Percentiles rank a stretch among this genome's conserved stretches.
Conservation (phyloP, 2,888 invertebrate species). For the Entomobrya multifasciata region DNA sequence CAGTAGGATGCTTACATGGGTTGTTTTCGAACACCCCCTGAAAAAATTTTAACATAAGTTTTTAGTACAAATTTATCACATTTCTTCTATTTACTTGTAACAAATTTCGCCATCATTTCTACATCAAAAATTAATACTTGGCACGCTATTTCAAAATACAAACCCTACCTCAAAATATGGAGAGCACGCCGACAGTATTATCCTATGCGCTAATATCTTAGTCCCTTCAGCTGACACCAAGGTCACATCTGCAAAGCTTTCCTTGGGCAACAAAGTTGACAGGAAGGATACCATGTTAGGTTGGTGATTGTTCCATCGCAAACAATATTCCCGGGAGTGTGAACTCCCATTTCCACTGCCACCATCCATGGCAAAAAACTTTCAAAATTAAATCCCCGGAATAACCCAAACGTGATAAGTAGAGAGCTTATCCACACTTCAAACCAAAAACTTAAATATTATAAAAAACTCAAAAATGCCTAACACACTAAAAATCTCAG, state of each 20-base stretch:
- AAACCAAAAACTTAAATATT: slow-evolving; percentile 16
- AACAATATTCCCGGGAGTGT: slow-evolving; percentile 84
- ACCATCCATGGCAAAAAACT: slow-evolving; percentile 44
- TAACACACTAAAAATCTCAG: too few species aligned
- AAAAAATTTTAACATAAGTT: background rate
- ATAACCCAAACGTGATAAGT: too few species aligned
- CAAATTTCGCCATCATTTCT: background rate
- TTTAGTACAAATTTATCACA: too few species aligned
- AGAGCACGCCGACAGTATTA: slow-evolving; percentile 94
- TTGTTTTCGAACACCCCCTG: slow-evolving; percentile 80
- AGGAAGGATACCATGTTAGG: slow-evolving; percentile 95
- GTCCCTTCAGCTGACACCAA: slow-evolving; percentile 92
- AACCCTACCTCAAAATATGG: slow-evolving; percentile 96
- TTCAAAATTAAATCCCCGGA: too few species aligned
- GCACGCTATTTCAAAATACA: background rate
- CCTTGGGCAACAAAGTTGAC: slow-evolving; percentile 90
- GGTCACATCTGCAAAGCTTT: slow-evolving; percentile 93
- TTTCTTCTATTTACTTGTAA: too few species aligned
- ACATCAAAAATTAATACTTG: background rate
- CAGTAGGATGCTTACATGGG: slow-evolving; percentile 81
- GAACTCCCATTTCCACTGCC: slow-evolving; percentile 46
- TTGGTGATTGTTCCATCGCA: slow-evolving; percentile 96
- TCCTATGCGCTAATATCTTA: slow-evolving; percentile 93
- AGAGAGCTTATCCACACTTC: background rate
- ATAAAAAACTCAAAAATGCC: background rate